These are phyloP conservation scores for Tyto alba DNA, from an alignment of 2,113 vertebrate genomes.

Conservation along the genomic window DNA sequence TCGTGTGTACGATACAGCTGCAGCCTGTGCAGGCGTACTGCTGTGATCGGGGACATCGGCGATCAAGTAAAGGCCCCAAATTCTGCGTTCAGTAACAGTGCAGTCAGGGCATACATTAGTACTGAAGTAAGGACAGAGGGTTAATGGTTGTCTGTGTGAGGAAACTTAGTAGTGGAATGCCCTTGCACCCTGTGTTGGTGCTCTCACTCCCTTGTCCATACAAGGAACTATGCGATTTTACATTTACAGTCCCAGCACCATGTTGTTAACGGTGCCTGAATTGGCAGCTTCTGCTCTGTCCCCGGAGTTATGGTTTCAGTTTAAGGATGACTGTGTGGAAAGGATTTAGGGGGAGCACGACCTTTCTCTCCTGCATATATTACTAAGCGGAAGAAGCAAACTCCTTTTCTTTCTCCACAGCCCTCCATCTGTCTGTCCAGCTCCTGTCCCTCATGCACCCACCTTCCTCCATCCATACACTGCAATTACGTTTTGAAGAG, in stretches of 20 bases:
- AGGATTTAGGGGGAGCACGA: neutral
- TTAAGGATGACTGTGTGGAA: neutral
- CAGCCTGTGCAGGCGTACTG: neutral
- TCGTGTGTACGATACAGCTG: neutral
- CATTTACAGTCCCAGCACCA: neutral
- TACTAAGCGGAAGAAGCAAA: neutral
- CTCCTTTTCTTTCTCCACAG: neutral
- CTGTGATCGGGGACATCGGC: neutral
- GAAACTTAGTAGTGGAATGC: neutral
- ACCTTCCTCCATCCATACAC: neutral
- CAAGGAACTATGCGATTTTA: too few relatives aligned
- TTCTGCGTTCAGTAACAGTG: rapidly evolving
- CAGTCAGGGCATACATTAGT: neutral
- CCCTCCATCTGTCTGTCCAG: neutral
- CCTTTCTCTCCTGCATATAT: neutral
- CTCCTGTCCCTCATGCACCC: neutral
- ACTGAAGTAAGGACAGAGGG: neutral
- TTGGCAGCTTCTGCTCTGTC: neutral
- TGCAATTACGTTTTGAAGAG: constrained; percentile 42
- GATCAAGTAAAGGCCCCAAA: neutral
- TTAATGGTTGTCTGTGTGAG: neutral
- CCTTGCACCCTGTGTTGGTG: neutral
- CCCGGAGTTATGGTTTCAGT: neutral
- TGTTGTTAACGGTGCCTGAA: neutral
- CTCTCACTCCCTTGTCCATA: neutral